These are phyloP conservation scores for Achatina immaculata DNA, from an alignment of 1,140 invertebrate genomes.

Conservation along the genomic window DNA sequence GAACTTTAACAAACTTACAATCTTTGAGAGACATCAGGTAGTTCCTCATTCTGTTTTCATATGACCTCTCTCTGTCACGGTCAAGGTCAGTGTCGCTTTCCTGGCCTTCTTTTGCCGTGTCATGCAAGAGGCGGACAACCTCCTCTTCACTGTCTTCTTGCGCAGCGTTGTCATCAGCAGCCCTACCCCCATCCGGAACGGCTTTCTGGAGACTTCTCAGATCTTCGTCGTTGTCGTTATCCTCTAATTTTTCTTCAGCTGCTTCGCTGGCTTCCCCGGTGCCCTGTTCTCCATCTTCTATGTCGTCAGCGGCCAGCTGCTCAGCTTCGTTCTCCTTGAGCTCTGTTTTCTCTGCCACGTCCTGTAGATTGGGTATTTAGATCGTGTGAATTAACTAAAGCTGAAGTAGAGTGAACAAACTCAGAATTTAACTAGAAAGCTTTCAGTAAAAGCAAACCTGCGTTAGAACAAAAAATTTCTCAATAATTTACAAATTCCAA, in stretches of 20 bases:
- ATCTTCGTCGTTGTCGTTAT: not conserved
- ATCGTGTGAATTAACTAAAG: too few relatives aligned
- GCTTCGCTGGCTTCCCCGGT: not conserved
- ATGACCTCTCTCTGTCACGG: not conserved
- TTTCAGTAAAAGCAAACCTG: not conserved
- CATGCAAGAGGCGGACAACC: not conserved
- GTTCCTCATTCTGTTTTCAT: not conserved
- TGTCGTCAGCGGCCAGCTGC: not conserved
- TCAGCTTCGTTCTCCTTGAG: not conserved
- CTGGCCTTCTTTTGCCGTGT: not conserved
- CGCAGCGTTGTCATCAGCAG: not conserved
- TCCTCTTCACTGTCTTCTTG: not conserved
- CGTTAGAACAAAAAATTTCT: not conserved
- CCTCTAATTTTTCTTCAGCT: not conserved
- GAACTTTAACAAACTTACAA: not conserved
- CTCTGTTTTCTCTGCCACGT: not conserved
- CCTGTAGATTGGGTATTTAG: not conserved
- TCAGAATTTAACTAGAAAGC: not conserved
- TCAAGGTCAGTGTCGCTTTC: not conserved
- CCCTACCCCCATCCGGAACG: not conserved
- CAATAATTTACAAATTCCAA: too few relatives aligned
- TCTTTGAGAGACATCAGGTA: not conserved
- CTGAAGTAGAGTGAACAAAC: too few relatives aligned
- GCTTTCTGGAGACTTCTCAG: not conserved
- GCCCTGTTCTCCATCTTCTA: conserved; percentile 7